Evolutionary conservation across 2,888 invertebrate genomes (phyloP).

Genomic region (Aphidius colemani): DNA sequence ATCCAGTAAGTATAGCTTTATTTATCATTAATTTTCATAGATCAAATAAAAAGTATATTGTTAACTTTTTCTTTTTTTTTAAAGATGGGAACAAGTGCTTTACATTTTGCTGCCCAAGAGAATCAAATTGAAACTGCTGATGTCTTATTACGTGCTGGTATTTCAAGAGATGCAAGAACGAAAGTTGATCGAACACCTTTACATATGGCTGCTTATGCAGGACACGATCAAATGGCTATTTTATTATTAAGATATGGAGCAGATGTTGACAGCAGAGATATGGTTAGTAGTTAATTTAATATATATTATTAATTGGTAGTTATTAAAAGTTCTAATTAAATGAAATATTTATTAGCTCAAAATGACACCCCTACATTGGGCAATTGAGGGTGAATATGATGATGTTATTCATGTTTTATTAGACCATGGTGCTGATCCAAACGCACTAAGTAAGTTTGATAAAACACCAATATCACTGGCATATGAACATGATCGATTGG

Average conservation of each 20-base stretch:
- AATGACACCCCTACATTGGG: constrained; percentile 96
- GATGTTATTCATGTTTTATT: constrained; percentile 73
- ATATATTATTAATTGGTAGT: constrained; percentile 20
- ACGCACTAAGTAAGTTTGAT: constrained; percentile 73
- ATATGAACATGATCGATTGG: constrained; percentile 67
- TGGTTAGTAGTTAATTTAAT: constrained; percentile 60
- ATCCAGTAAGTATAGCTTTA: constrained; percentile 72
- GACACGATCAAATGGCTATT: constrained; percentile 76
- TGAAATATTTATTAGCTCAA: constrained; percentile 64
- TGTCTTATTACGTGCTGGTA: constrained; percentile 82
- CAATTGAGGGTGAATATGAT: constrained; percentile 79
- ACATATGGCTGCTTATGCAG: constrained; percentile 86
- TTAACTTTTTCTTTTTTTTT: constrained; percentile 30
- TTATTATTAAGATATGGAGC: constrained; percentile 72
- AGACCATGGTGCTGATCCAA: constrained; percentile 74
- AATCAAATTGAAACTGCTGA: constrained; percentile 81
- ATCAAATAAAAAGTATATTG: neutral
- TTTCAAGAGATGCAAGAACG: constrained; percentile 85
- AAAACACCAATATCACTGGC: constrained; percentile 74
- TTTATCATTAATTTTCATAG: neutral
- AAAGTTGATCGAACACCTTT: constrained; percentile 92
- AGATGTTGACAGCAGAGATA: constrained; percentile 76
- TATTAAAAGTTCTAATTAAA: constrained; percentile 23
- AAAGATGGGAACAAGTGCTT: constrained; percentile 85
- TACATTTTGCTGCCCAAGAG: constrained; percentile 84